Evolutionary conservation across 2,113 vertebrate genomes (phyloP).

Genomic region (Ammodytes marinus): DNA sequence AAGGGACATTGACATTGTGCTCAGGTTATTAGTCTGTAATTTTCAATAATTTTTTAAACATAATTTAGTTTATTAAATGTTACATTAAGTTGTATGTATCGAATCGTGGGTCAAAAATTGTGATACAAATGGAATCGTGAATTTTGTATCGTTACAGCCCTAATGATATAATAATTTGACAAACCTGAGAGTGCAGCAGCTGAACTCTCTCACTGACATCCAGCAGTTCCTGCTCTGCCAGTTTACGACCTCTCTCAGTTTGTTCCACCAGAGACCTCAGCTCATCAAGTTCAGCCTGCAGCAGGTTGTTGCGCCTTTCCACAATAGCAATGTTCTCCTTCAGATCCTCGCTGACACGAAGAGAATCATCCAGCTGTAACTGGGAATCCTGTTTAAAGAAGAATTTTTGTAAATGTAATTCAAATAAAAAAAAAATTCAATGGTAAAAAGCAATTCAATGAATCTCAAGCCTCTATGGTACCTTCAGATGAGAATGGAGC

Average conservation of each 20-base stretch:
- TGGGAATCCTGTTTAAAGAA: slow-evolving; percentile 82
- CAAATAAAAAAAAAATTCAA: not conserved
- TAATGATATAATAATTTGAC: not conserved
- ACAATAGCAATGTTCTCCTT: slow-evolving; percentile 88
- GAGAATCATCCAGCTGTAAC: slow-evolving; percentile 84
- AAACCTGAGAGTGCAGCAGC: slow-evolving; percentile 88
- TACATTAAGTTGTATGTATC: too few relatives aligned
- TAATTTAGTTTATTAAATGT: too few relatives aligned
- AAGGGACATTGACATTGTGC: too few relatives aligned
- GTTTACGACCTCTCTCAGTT: slow-evolving; percentile 85
- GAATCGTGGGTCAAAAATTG: too few relatives aligned
- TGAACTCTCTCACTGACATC: slow-evolving; percentile 89
- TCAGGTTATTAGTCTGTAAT: too few relatives aligned
- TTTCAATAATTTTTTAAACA: too few relatives aligned
- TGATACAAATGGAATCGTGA: too few relatives aligned
- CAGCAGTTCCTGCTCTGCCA: slow-evolving; percentile 88
- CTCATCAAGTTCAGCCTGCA: slow-evolving; percentile 88
- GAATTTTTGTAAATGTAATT: not conserved
- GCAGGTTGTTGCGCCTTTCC: slow-evolving; percentile 85
- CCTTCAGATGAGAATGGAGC: slow-evolving; percentile 83
- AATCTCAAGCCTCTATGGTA: slow-evolving; percentile 7
- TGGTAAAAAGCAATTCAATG: not conserved
- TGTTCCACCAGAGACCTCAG: slow-evolving; percentile 71
- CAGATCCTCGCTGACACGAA: slow-evolving; percentile 84
- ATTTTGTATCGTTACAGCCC: too few relatives aligned